Evolutionary conservation across 2,888 invertebrate genomes (phyloP).

Genomic region (Drosophila dives): DNA sequence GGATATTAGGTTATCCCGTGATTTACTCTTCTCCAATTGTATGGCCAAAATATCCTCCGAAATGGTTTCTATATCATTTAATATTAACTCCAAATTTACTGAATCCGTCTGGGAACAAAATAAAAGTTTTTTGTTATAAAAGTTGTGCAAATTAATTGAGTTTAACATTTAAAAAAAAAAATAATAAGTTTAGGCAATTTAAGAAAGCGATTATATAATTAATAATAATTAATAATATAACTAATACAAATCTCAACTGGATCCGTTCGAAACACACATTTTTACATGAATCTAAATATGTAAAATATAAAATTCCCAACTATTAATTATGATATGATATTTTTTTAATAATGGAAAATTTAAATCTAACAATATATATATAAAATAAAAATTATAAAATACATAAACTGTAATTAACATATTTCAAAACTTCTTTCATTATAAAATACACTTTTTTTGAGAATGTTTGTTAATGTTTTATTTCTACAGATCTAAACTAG

Average conservation of each 20-base stretch:
- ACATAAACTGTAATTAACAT: not conserved
- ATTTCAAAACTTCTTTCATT: not conserved
- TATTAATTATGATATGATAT: too few relatives aligned
- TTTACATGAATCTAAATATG: too few relatives aligned
- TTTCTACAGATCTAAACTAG: not conserved
- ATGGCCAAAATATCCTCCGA: slow-evolving; percentile 85
- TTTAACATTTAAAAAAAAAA: not conserved
- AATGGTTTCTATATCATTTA: slow-evolving; percentile 89
- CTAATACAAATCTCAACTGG: not conserved
- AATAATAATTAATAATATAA: too few relatives aligned
- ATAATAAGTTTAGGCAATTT: not conserved
- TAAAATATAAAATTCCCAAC: too few relatives aligned
- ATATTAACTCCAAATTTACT: slow-evolving; percentile 89
- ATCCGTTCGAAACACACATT: not conserved
- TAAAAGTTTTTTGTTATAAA: not conserved
- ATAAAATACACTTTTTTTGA: not conserved
- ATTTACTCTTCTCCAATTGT: slow-evolving; percentile 81
- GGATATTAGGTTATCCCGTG: slow-evolving; percentile 73
- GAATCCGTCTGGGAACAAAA: slow-evolving; percentile 84
- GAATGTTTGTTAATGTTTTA: not conserved
- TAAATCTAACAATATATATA: too few relatives aligned
- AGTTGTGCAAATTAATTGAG: not conserved
- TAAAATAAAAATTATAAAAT: too few relatives aligned
- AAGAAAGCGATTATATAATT: too few relatives aligned
- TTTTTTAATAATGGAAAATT: too few relatives aligned